Evolutionary conservation across 2,888 invertebrate species (phyloP), one percentile per base, ranked within the genome.

Genomic region (Harpalus rufipes): DNA sequence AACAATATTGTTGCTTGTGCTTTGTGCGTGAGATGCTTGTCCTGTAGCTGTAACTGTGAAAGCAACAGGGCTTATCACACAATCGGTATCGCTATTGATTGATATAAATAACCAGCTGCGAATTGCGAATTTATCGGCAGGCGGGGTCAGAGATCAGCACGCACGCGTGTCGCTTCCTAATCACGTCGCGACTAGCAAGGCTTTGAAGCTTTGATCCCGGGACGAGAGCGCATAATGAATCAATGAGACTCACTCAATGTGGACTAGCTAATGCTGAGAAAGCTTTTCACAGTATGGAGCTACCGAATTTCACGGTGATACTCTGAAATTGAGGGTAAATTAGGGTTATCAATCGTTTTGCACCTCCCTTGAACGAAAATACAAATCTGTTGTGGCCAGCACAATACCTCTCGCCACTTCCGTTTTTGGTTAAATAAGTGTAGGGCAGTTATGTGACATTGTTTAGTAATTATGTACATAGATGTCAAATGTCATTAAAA

Each of bases 51-150:
- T 51, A 2, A 12, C 44, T 51, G 39, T 32, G 32, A 68, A 39
- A 68, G 68, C 68, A 68, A 68, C 68, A 39, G 68, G 39, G 68
- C 68, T 68, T 68, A 68, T 68, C 68, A 1, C 32, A 39, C 39
- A 32, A 68, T 41, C 14, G 68, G 12, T 68, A 25, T n/a, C 63
- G 68, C 39, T 68, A 68, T 68, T 68, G 68, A 68, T 68, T 68
- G 68, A 68, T 68, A 68, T 68, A 68, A 68, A 68, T 68, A 68
- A 68, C 68, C n/a, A n/a, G 7, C 25, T 63, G 32, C 32, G 32
- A 32, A 32, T 51, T 51, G 68, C 39, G 39, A 39, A 68, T 68
- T 68, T 39, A 68, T 68, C 39, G 68, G 68, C n/a, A 39, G 39
- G 68, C 39, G 68, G 39, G 68, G 68, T 68, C 68, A 39, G 39